Conservation (phyloP, 2,113 vertebrate species). For the Hemiscyllium ocellatum region DNA sequence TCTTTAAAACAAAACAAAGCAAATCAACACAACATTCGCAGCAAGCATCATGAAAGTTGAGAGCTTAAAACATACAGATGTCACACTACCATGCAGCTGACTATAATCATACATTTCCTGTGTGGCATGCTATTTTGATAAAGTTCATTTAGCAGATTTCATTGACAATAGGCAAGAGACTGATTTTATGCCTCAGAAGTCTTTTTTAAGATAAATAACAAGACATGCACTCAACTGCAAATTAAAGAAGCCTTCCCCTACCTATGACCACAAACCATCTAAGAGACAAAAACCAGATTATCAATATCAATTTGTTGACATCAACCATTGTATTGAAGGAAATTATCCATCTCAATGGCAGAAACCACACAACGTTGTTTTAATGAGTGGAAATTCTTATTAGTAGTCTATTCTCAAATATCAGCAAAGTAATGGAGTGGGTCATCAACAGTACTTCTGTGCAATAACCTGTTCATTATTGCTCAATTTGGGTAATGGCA, state of each 20-base stretch:
- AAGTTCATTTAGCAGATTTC: not conserved
- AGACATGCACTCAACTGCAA: not conserved
- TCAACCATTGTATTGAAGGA: constrained; percentile 6
- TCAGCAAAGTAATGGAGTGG: too few relatives aligned
- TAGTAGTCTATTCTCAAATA: not conserved
- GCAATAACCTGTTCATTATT: too few relatives aligned
- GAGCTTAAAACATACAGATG: not conserved
- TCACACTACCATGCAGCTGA: not conserved
- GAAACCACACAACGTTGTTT: not conserved
- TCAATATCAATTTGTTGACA: not conserved
- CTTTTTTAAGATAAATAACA: not conserved
- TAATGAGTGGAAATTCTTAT: not conserved
- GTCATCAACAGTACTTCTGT: too few relatives aligned
- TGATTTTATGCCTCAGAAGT: not conserved
- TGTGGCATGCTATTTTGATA: not conserved
- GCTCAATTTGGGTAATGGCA: too few relatives aligned
- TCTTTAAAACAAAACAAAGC: not conserved
- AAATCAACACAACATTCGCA: not conserved
- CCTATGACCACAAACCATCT: not conserved
- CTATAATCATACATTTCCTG: not conserved
- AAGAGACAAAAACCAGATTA: not conserved
- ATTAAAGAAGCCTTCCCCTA: not conserved
- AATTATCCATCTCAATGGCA: constrained; percentile 20
- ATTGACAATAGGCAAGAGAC: not conserved
- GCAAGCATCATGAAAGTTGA: not conserved